phyloP scores from a whole-genome alignment of 2,888 invertebrate genomes.

The Chironomus riparius region DNA sequence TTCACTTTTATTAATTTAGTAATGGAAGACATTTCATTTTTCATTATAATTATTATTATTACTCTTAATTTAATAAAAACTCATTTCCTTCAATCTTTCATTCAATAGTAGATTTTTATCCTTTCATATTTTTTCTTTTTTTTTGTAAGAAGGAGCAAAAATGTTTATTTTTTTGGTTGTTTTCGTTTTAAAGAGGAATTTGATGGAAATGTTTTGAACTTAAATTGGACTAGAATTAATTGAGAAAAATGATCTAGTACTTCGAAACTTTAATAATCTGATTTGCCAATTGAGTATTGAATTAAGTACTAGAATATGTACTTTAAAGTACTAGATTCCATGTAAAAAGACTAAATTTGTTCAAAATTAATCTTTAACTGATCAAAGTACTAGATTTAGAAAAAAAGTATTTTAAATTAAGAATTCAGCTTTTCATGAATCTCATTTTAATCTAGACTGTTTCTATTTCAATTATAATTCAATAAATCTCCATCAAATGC shows the following conservation, averaged over 20 bases:
- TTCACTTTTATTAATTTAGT: constrained; percentile 1
- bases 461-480: too few relatives aligned
- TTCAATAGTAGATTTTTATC: background rate
- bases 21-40: constrained; percentile 24
- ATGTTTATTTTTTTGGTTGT: background rate
- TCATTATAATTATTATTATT: constrained; percentile 2
- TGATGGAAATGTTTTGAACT: background rate
- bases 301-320: too few relatives aligned
- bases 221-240: background rate
- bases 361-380: too few relatives aligned
- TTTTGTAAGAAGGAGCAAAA: background rate
- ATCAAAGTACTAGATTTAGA: too few relatives aligned
- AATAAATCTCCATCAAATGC: background rate
- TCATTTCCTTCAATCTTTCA: background rate
- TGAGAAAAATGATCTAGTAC: background rate
- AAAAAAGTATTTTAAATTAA: too few relatives aligned
- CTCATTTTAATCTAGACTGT: too few relatives aligned
- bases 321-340: background rate
- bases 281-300: too few relatives aligned
- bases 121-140: background rate
- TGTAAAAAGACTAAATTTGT: too few relatives aligned
- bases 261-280: too few relatives aligned
- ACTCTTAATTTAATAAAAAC: background rate
- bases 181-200: background rate
- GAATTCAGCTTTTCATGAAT: too few relatives aligned